phyloP scores from a whole-genome alignment of 2,113 vertebrate species.

The Erinaceus europaeus region DNA sequence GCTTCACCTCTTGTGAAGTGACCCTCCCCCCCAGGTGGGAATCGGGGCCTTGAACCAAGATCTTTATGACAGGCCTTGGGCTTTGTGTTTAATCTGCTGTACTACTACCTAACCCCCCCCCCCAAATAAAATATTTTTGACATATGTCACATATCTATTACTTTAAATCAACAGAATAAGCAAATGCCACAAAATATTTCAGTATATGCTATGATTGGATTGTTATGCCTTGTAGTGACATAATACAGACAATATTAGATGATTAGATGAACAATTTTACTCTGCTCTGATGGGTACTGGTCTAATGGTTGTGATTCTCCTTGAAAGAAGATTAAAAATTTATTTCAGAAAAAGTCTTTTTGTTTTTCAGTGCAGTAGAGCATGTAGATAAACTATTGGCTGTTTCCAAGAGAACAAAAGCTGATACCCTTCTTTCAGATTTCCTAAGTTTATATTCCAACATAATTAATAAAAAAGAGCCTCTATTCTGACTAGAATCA shows the following conservation, averaged over 20 bases:
- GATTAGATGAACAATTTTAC: not conserved
- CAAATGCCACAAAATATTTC: not conserved
- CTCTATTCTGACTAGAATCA: not conserved
- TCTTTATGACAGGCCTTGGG: no score
- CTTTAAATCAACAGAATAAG: not conserved
- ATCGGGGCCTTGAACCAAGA: no score
- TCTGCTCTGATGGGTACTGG: not conserved
- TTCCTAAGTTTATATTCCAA: not conserved
- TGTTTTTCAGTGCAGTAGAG: slow-evolving; percentile 27
- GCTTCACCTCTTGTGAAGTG: no score
- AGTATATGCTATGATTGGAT: not conserved
- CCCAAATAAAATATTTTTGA: not conserved
- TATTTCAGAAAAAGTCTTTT: slow-evolving; percentile 41
- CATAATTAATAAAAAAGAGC: not conserved
- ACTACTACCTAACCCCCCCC: no score
- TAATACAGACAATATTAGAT: not conserved
- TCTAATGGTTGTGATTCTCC: not conserved
- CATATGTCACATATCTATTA: not conserved
- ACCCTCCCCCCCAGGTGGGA: no score
- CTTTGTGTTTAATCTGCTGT: no score
- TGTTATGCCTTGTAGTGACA: not conserved
- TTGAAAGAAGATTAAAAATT: slow-evolving; percentile 42
- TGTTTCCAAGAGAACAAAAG: slow-evolving; percentile 5
- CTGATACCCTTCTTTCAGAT: not conserved
- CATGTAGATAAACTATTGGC: slow-evolving; percentile 40